Evolutionary conservation across 2,797 vertebrate genomes (phyloP), one percentile per base, ranked within the genome.

Genomic region (Podarcis lilfordi): DNA sequence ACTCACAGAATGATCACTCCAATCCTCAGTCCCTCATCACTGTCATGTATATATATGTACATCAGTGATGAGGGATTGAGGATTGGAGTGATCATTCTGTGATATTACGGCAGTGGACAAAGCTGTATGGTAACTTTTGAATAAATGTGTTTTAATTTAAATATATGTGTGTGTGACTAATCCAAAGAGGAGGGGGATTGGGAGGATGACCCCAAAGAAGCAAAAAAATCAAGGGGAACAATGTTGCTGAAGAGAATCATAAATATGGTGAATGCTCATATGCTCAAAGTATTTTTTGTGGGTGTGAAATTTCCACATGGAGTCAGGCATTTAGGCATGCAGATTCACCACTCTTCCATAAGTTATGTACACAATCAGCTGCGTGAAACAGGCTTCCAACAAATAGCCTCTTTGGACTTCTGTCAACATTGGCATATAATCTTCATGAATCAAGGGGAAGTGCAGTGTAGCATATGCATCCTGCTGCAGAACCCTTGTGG

Each of bases 381-480:
- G 17, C 55, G 17, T 80, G 78, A 80, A 64, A 10, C 59, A 64
- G 9, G 32, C 21, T 27, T 27, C 55, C 2, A 35, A 64, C 5
- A 23, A 23, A 27, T 21, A 81, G 19, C 8, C 5, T 80, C 17
- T 80, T 80, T 61, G n/a, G 21, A 35, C 79, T 61, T 66, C 59
- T 3, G n/a, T 81, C 32, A 37, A 37, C 32, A 40, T 21, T 64
- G 35, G 59, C 35, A 64, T 13, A 81, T 37, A 81, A 29, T 80
- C 40, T 78, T 27, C 84, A 84, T 35, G 72, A 25, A 1, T 77
- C 29, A 66, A 43, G 1, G 74, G 87, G 85, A 89, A 86, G 82
- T 25, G 4, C 8, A 23, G 37, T 1, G 82, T 91, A 66, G n/a
- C 0, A 0, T 43, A 74, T 82, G 89, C 81, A 66, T 0, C 0